phyloP scores from a whole-genome alignment of 2,797 vertebrate genomes.

The Aldrovandia affinis region DNA sequence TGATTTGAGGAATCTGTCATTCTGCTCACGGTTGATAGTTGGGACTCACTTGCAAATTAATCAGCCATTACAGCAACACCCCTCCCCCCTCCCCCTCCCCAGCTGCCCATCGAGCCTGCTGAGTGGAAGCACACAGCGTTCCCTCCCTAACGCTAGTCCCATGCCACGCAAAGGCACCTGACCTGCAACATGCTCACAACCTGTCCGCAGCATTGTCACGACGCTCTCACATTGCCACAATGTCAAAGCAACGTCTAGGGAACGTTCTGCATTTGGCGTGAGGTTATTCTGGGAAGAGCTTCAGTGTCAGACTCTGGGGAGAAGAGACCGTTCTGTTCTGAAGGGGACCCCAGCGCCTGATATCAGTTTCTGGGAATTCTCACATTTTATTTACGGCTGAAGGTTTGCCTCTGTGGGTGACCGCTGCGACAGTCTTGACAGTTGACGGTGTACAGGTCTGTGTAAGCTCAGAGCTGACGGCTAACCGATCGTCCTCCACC shows the following conservation, averaged over 20 bases:
- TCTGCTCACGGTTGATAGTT: neutral
- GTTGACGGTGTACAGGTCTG: neutral
- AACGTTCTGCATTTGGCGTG: neutral
- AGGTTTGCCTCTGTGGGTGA: neutral
- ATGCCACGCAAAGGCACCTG: neutral
- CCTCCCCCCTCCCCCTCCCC: neutral
- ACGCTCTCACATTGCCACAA: neutral
- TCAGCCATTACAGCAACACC: neutral
- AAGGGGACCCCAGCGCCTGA: neutral
- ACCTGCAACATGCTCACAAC: neutral
- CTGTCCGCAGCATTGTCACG: neutral
- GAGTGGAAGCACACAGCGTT: neutral
- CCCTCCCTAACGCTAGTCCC: neutral
- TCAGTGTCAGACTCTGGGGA: neutral
- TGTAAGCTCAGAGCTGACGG: neutral
- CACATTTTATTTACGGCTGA: neutral
- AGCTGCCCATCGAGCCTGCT: neutral
- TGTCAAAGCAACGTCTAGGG: no score
- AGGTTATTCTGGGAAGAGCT: neutral
- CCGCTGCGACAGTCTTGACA: neutral
- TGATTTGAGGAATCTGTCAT: constrained; percentile 2
- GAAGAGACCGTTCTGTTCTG: neutral
- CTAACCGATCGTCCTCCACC: neutral
- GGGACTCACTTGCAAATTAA: neutral
- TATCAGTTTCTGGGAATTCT: neutral